Conservation (phyloP, 2,113 vertebrate species). For the Podocnemis expansa region DNA sequence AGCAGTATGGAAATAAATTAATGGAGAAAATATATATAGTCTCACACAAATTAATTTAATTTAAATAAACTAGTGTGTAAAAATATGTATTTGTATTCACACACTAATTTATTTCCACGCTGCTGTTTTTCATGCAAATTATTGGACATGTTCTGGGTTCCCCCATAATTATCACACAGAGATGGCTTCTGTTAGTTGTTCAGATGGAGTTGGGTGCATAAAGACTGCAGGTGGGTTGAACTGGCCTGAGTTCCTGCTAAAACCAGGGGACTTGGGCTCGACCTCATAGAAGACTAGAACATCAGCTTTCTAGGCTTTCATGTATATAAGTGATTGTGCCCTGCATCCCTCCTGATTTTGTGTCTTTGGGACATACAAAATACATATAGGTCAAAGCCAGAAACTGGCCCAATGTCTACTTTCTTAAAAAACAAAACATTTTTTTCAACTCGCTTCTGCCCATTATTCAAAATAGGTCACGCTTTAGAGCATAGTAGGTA, state of each 20-base stretch:
- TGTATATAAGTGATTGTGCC: neutral
- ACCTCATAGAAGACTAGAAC: neutral
- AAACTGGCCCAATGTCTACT: neutral
- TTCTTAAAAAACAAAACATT: neutral
- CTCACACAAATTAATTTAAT: too few species aligned
- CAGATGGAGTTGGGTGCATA: neutral
- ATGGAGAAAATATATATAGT: too few species aligned
- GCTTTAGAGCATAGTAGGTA: neutral
- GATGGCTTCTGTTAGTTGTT: neutral
- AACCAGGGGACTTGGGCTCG: neutral
- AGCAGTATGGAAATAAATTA: too few species aligned
- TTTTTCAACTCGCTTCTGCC: neutral
- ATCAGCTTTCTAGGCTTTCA: neutral
- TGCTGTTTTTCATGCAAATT: neutral
- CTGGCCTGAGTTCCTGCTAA: neutral
- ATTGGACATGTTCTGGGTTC: neutral
- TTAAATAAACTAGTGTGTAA: too few species aligned
- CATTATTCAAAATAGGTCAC: neutral
- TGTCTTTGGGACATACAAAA: neutral
- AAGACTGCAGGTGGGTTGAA: neutral
- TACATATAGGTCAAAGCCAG: neutral
- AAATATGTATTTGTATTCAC: too few species aligned
- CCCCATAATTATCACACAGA: neutral
- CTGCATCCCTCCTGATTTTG: neutral
- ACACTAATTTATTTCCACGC: neutral